phyloP scores from a whole-genome alignment of 2,797 vertebrate species.

The Myoxocephalus aenaeus region DNA sequence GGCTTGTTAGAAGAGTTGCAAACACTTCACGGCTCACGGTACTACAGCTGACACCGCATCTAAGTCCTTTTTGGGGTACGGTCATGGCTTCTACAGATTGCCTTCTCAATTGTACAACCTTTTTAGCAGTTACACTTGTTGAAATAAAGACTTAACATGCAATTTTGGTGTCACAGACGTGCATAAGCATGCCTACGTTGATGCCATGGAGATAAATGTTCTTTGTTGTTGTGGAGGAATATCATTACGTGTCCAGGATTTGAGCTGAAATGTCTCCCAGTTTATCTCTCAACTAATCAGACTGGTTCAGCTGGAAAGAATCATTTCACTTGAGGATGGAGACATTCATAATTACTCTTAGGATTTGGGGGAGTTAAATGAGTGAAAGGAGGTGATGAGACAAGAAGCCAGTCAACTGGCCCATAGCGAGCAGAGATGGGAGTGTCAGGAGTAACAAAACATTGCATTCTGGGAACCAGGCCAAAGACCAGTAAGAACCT shows the following conservation, averaged over 20 bases:
- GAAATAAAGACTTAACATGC: slow-evolving; percentile 6
- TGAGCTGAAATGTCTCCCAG: background rate
- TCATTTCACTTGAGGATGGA: slow-evolving; percentile 1
- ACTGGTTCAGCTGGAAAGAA: slow-evolving; percentile 44
- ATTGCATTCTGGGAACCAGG: slow-evolving; percentile 59
- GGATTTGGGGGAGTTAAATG: slow-evolving; percentile 40
- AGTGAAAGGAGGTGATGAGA: slow-evolving; percentile 48
- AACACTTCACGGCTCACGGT: background rate
- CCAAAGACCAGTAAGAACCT: slow-evolving; percentile 54
- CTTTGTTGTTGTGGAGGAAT: slow-evolving; percentile 13
- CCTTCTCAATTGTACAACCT: background rate
- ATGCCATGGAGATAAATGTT: slow-evolving; percentile 18
- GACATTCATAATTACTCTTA: slow-evolving; percentile 28
- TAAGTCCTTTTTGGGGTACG: background rate
- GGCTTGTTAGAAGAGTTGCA: background rate
- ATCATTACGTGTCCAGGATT: slow-evolving; percentile 27
- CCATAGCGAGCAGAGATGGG: slow-evolving; percentile 49
- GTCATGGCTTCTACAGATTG: background rate
- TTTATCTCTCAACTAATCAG: slow-evolving; percentile 15
- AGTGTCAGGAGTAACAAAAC: slow-evolving; percentile 63
- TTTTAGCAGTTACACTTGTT: slow-evolving; percentile 24
- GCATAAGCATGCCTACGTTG: slow-evolving; percentile 12
- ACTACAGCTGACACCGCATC: background rate
- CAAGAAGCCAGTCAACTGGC: slow-evolving; percentile 40
- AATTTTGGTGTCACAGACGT: slow-evolving; percentile 14